Evolutionary conservation across 2,113 vertebrate genomes (phyloP).

Genomic region (Anhinga rufa): DNA sequence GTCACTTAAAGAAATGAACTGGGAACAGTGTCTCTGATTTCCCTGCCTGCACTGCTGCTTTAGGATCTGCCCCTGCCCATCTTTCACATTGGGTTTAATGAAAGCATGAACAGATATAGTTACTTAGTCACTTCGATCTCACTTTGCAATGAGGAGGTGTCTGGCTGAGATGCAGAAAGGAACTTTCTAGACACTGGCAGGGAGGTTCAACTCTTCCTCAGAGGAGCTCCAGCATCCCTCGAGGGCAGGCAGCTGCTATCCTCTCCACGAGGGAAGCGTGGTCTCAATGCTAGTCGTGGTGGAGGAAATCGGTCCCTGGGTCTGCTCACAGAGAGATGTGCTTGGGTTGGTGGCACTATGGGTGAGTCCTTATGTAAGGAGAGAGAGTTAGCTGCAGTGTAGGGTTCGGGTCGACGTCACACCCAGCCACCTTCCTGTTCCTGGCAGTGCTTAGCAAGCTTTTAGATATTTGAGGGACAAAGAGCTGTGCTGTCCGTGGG

Average conservation of each 20-base stretch:
- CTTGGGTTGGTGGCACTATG: not conserved
- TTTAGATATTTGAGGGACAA: not conserved
- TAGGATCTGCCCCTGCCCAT: not conserved
- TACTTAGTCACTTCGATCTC: not conserved
- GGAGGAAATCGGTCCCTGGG: not conserved
- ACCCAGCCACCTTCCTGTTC: not conserved
- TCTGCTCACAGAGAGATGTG: not conserved
- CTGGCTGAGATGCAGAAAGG: not conserved
- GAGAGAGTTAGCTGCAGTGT: not conserved
- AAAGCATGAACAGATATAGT: not conserved
- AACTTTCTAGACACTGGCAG: not conserved
- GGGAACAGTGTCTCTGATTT: not conserved
- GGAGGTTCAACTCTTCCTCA: not conserved
- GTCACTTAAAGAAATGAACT: not conserved
- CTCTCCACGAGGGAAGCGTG: accelerated
- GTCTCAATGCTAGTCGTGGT: accelerated
- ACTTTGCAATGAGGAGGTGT: not conserved
- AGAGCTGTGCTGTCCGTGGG: not conserved
- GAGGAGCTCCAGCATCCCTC: not conserved
- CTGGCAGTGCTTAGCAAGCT: not conserved
- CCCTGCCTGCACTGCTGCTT: not conserved
- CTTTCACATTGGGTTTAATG: not conserved
- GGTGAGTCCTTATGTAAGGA: not conserved
- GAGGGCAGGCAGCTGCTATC: not conserved
- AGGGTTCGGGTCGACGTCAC: not conserved